Evolutionary conservation across 2,797 vertebrate species (phyloP).

Genomic region (Craterocephalus amniculus): DNA sequence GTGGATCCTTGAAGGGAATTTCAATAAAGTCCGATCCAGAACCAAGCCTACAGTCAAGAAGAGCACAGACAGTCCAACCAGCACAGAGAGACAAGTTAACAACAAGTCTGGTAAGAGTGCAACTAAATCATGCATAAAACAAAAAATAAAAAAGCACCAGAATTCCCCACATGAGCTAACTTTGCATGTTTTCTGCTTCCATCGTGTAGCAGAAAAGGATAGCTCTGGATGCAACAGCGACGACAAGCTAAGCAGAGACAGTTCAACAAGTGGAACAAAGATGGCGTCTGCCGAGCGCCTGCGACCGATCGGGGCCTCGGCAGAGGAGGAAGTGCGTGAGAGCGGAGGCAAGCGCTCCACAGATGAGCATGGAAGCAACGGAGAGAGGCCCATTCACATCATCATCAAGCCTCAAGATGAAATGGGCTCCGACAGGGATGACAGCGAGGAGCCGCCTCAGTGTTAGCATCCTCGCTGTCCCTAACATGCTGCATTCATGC

Average conservation of each 20-base stretch:
- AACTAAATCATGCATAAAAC: neutral
- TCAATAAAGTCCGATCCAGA: slow-evolving; percentile 79
- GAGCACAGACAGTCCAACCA: slow-evolving; percentile 64
- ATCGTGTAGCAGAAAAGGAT: slow-evolving; percentile 63
- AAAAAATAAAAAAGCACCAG: neutral
- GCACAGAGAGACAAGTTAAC: slow-evolving; percentile 60
- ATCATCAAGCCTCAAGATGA: slow-evolving; percentile 78
- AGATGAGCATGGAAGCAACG: slow-evolving; percentile 49
- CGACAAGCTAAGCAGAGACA: slow-evolving; percentile 75
- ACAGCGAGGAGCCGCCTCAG: slow-evolving; percentile 60
- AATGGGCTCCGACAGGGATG: slow-evolving; percentile 55
- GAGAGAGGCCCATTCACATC: slow-evolving; percentile 80
- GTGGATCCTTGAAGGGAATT: slow-evolving; percentile 90
- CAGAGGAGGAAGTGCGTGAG: slow-evolving; percentile 74
- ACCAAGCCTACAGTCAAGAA: slow-evolving; percentile 78
- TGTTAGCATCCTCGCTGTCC: slow-evolving; percentile 71
- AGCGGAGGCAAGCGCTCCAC: slow-evolving; percentile 38
- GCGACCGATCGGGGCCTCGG: slow-evolving; percentile 81
- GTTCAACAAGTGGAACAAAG: slow-evolving; percentile 60
- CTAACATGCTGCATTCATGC: slow-evolving; percentile 9
- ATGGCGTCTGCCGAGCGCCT: slow-evolving; percentile 70
- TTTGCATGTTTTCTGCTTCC: slow-evolving; percentile 30
- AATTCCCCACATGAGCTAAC: neutral
- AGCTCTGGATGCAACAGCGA: slow-evolving; percentile 59
- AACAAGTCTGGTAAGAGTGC: slow-evolving; percentile 67